Percentiles rank a stretch among this genome's conserved stretches.
Evolutionary conservation across 2,797 vertebrate genomes (phyloP).

Genomic region (Balearica regulorum): DNA sequence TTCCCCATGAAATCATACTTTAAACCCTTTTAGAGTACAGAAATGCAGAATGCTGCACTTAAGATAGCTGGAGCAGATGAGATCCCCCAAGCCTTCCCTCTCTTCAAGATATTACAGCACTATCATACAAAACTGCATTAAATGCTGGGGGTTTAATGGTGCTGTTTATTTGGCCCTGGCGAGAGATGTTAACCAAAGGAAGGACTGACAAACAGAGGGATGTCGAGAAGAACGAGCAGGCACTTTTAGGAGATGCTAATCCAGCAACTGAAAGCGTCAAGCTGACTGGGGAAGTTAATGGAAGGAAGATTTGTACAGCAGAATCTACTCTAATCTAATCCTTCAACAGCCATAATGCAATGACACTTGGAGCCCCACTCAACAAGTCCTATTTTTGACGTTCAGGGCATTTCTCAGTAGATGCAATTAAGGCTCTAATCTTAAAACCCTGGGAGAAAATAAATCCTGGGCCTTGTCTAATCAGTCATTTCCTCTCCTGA

Average conservation of each 20-base stretch:
- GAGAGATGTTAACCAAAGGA: neutral
- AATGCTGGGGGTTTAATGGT: fast-evolving
- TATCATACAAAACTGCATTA: neutral
- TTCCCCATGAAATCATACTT: neutral
- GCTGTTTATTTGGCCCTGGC: neutral
- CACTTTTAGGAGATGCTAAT: neutral
- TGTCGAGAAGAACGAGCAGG: neutral
- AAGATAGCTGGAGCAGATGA: neutral
- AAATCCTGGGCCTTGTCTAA: neutral
- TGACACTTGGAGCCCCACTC: neutral
- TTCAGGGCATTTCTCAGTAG: neutral
- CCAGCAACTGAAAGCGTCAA: neutral
- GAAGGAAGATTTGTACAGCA: neutral
- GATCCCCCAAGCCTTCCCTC: too few relatives aligned
- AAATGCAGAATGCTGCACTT: neutral
- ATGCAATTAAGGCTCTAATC: neutral
- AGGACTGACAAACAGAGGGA: neutral
- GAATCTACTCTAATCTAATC: neutral
- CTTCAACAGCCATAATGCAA: neutral
- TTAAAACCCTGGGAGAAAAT: neutral
- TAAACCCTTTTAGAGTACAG: neutral
- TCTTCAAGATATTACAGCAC: neutral
- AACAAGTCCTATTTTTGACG: neutral
- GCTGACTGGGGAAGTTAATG: neutral
- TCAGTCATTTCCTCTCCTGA: neutral